Evolutionary conservation across 2,888 invertebrate species (phyloP).

Genomic region (Spialia ferax): DNA sequence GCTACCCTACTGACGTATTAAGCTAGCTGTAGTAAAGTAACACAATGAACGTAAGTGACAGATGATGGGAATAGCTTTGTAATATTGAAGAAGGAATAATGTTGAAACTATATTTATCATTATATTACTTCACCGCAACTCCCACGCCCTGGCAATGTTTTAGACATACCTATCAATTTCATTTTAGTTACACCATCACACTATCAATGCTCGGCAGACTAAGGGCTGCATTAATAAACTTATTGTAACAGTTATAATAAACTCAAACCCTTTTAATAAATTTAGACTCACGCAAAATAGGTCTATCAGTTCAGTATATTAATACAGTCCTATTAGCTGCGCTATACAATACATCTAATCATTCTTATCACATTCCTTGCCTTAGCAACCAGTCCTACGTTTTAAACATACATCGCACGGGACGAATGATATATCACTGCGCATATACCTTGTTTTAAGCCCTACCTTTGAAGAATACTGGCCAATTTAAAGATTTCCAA

Average conservation of each 20-base stretch:
- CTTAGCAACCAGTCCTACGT: conserved; percentile 48
- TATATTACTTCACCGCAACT: background rate
- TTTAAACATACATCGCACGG: conserved; percentile 45
- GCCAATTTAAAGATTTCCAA: conserved; percentile 55
- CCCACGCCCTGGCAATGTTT: background rate
- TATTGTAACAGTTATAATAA: too few relatives aligned
- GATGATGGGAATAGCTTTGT: background rate
- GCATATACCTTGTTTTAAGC: conserved; percentile 43
- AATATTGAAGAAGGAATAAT: background rate
- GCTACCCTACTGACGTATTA: conserved; percentile 12
- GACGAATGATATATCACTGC: conserved; percentile 52
- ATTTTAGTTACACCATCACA: background rate
- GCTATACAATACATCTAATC: conserved; percentile 7
- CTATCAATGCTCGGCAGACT: conserved; percentile 16
- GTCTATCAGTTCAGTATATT: background rate
- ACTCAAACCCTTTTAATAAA: too few relatives aligned
- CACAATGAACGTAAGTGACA: background rate
- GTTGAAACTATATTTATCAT: background rate
- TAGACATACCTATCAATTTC: background rate
- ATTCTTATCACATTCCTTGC: conserved; percentile 50
- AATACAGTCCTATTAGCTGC: conserved; percentile 17
- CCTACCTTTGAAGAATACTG: conserved; percentile 64
- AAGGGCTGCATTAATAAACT: background rate
- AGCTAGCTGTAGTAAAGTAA: conserved; percentile 18
- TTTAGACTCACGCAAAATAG: too few relatives aligned